phyloP scores from a whole-genome alignment of 2,113 vertebrate species.

The Xyrauchen texanus region DNA sequence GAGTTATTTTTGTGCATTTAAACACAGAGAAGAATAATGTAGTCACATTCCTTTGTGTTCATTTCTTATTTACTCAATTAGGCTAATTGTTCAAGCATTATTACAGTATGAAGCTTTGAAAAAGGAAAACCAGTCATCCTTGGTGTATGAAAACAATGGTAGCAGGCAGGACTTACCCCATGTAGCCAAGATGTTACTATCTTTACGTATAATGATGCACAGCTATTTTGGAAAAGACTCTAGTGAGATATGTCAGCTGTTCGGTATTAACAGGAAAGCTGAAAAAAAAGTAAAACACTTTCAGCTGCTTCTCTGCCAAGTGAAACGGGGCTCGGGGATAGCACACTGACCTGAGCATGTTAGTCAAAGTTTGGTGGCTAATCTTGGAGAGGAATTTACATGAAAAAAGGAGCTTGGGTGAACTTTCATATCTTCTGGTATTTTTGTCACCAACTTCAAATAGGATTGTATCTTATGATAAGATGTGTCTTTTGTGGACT shows the following conservation, averaged over 20 bases:
- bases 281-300: slow-evolving; percentile 54
- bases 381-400: slow-evolving; percentile 60
- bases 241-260: slow-evolving; percentile 78
- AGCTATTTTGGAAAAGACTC: slow-evolving; percentile 75
- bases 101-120: neutral
- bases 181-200: slow-evolving; percentile 58
- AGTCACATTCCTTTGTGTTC: neutral
- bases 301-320: slow-evolving; percentile 51
- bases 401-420: slow-evolving; percentile 34
- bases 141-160: slow-evolving; percentile 21
- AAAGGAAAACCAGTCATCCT: neutral
- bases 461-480: neutral
- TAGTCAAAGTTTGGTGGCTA: slow-evolving; percentile 53
- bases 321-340: slow-evolving; percentile 54
- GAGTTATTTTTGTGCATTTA: too few species aligned
- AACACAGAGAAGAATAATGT: neutral
- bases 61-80: neutral
- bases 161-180: neutral
- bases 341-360: slow-evolving; percentile 47
- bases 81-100: too few species aligned
- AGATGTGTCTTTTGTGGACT: slow-evolving; percentile 32
- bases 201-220: slow-evolving; percentile 69
- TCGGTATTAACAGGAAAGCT: slow-evolving; percentile 65
- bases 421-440: slow-evolving; percentile 47
- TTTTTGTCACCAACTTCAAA: slow-evolving; percentile 42